Evolutionary conservation across 2,888 invertebrate species (phyloP), one percentile per base, ranked within the genome.

Genomic region (Bombylius discolor): DNA sequence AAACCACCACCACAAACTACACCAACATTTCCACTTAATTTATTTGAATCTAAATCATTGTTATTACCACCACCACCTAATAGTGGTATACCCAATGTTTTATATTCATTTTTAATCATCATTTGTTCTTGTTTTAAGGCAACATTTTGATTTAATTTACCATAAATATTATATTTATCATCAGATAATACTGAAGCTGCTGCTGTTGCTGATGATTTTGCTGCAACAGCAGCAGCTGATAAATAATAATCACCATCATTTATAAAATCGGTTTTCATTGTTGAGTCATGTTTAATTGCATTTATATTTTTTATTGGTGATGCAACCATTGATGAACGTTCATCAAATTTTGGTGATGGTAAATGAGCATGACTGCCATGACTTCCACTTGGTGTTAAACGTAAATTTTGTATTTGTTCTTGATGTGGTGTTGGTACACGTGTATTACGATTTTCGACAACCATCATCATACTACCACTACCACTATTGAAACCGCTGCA

Each of bases 231-330:
- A 39, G 49, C 39, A 13, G 54, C 39, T 42, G 52, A 39, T n/a
- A 51, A 55, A 52, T 53, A 56, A 47, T 57, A 53, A 51, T 57
- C 60, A 23, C 61, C 60, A 44, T 59, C 59, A 47, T 52, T 55
- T 39, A 52, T 58, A 58, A 59, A 60, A 57, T 62, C 61, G 49
- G 59, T 55, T 62, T 62, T 60, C 36, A 62, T 59, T 33, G 51
- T 51, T 34, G 52, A 44, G 52, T 60, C 60, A 51, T 58, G 56
- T 52, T 59, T 61, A 14, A 60, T 59, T 45, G 13, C 51, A 36
- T 45, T 45, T 1, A 34, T n/a, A 8, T 31, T 34, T 46, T 51
- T 47, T 3, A 50, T n/a, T 53, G 59, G 53, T 46, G 57, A 54
- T 14, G 55, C 46, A 47, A 52, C 42, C 53, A 47, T 49, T 32